phyloP scores from a whole-genome alignment of 1,140 invertebrate species.

The Dysdera silvatica region DNA sequence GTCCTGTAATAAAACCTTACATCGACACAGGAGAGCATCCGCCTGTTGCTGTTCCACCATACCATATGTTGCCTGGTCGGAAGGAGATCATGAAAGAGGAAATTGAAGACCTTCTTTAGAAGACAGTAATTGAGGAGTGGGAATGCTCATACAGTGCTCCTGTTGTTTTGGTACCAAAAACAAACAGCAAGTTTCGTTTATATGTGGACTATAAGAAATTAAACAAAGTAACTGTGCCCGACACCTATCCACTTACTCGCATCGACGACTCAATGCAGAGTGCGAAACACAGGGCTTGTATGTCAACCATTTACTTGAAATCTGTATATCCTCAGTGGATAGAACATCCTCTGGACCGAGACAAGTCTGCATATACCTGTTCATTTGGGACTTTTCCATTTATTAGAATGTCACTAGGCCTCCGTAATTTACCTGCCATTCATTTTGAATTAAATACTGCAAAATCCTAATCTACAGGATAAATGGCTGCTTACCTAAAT shows the following conservation, averaged over 20 bases:
- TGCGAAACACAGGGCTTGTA: no score
- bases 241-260: neutral
- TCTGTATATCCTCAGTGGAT: no score
- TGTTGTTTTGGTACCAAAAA: slow-evolving; percentile 28
- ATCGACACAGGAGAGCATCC: slow-evolving; percentile 28
- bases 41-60: slow-evolving; percentile 18
- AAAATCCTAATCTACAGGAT: no score
- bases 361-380: no score
- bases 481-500: no score
- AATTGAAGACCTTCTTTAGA: slow-evolving; percentile 31
- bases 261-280: neutral
- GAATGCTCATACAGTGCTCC: slow-evolving; percentile 27
- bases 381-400: no score
- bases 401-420: no score
- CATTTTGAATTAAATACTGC: no score
- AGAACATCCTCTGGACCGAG: no score
- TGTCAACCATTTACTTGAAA: no score
- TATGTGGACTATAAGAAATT: slow-evolving; percentile 17
- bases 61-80: slow-evolving; percentile 7
- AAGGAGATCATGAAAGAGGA: slow-evolving; percentile 15
- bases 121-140: slow-evolving; percentile 30
- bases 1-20: slow-evolving; percentile 4
- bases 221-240: neutral
- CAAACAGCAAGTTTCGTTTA: slow-evolving; percentile 4
- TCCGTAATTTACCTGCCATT: no score